These are phyloP conservation scores for Clupea harengus DNA, from an alignment of 2,113 vertebrate species.

Conservation along the genomic window DNA sequence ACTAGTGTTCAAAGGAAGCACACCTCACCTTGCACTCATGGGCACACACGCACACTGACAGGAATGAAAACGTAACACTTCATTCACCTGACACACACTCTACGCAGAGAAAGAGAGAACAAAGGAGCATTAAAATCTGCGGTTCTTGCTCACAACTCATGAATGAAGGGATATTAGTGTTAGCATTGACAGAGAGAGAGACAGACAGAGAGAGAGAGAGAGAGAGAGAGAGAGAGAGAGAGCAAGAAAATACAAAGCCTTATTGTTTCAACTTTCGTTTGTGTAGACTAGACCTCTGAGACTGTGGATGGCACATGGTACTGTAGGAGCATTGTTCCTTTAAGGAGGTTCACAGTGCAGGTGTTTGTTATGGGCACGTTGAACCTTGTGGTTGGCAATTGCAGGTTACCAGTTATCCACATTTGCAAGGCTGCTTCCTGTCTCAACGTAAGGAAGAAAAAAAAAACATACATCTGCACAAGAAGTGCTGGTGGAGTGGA, in stretches of 20 bases:
- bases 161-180: background rate
- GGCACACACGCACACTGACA: slow-evolving; percentile 11
- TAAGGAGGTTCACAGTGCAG: background rate
- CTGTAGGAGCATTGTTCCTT: background rate
- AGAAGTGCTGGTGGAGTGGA: background rate
- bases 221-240: background rate
- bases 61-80: background rate
- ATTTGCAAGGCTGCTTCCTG: background rate
- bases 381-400: background rate
- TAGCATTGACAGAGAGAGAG: background rate
- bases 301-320: background rate
- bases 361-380: background rate
- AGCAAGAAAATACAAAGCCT: background rate
- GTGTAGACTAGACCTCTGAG: background rate
- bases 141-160: background rate
- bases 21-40: background rate
- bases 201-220: background rate
- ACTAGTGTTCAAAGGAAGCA: background rate
- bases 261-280: background rate
- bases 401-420: background rate
- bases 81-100: slow-evolving; percentile 3
- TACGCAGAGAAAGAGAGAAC: background rate
- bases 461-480: background rate
- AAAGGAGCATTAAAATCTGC: background rate
- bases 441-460: background rate